Percentiles rank a stretch among this genome's conserved stretches.
These are phyloP conservation scores for Sebastes kiyomatsui DNA, from an alignment of 2,797 vertebrate genomes.

Conservation along the genomic window DNA sequence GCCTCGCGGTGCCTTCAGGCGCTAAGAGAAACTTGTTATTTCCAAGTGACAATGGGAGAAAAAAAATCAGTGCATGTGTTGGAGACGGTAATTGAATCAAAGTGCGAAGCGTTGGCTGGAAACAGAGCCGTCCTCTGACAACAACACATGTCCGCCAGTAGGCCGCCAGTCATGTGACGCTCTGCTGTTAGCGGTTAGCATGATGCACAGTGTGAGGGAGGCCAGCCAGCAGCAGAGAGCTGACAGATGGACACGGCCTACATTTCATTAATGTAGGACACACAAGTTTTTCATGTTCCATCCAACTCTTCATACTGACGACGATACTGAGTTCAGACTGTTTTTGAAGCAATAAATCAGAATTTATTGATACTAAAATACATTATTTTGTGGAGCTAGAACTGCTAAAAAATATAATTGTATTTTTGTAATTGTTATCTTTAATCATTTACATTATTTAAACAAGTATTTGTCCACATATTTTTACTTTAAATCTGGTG, in stretches of 20 bases:
- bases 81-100: conserved; percentile 63
- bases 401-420: background rate
- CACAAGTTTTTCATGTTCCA: conserved; percentile 5
- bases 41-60: conserved; percentile 62
- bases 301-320: background rate
- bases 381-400: background rate
- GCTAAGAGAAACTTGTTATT: conserved; percentile 71
- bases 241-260: conserved; percentile 48
- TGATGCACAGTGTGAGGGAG: conserved; percentile 9
- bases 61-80: conserved; percentile 33
- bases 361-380: background rate
- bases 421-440: background rate
- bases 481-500: background rate
- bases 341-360: background rate
- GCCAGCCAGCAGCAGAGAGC: conserved; percentile 41
- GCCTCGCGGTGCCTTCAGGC: conserved; percentile 70
- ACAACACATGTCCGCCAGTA: conserved; percentile 50
- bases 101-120: conserved; percentile 50
- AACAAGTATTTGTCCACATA: background rate
- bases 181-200: conserved; percentile 23
- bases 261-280: conserved; percentile 55
- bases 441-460: background rate
- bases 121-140: conserved; percentile 24
- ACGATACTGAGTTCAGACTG: background rate
- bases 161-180: conserved; percentile 43